Base-by-base conservation (phyloP, 2,797 vertebrate genomes). In the Myioborus miniatus region DNA sequence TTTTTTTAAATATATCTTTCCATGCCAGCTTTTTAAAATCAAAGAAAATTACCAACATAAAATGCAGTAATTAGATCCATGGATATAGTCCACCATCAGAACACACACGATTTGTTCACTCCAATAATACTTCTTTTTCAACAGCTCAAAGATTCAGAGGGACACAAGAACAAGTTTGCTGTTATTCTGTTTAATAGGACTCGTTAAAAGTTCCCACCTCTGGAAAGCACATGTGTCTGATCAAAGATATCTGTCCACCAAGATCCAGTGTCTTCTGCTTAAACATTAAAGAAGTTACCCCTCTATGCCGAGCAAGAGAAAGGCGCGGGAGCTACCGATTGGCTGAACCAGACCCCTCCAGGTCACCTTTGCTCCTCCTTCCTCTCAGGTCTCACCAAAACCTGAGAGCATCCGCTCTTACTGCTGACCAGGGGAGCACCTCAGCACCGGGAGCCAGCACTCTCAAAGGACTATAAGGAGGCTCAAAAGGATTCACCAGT, bases 241-340 rank as follows among this genome's bases (percentile, higher is more conserved):
- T 44, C 60, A 80, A 95, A 82, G 59, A 76, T 8, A 56, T 41
- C 47, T 14, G 6, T 20, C 49, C 11, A 32, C 26, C 23, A 72
- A 58, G 83, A 36, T 23, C 70, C 7, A 76, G 43, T 15, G 44
- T 24, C 27, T 89, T 78, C 18, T 76, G 64, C 69, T 86, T 58
- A 84, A 90, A 78, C 43, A 63, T 36, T 68, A 64, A 92, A 94
- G 92, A 92, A 96, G 39, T 92, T 84, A 95, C 86, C 70, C 75
- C 83, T 47, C 43, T 15, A 11, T 5, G 70, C 27, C 44, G 85
- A 95, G 85, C 55, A 65, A 78, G 60, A 53, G 68, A 89, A 94
- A 96, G 8, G 84, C 79, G 29, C 17, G 9, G 24, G 79, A 96
- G 49, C 87, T 81, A 92, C 15, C 23, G 94, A 97, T 83, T 86